A percentile compares a stretch with the other conserved stretches of the same genome.
phyloP scores from a whole-genome alignment of 2,113 vertebrate genomes.

The Plecturocebus donacophilus region DNA sequence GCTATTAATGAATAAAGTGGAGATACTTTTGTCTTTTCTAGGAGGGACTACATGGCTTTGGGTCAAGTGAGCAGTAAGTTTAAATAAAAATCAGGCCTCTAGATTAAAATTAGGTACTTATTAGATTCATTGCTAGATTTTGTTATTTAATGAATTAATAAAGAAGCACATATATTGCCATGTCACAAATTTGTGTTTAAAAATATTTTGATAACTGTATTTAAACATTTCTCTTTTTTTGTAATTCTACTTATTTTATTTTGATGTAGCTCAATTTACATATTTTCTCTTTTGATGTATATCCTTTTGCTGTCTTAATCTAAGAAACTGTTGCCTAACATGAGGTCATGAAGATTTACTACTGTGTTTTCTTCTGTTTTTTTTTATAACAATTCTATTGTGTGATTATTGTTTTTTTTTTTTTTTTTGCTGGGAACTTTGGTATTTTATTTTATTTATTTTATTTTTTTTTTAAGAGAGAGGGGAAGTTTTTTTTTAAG shows the following conservation, averaged over 20 bases:
- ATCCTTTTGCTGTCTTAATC: not conserved
- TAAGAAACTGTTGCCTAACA: not conserved
- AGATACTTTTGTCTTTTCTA: not conserved
- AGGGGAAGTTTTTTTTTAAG: too few relatives aligned
- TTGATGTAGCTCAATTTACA: not conserved
- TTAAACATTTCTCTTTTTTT: not conserved
- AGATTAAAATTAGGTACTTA: not conserved
- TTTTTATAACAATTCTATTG: too few relatives aligned
- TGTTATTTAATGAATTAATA: not conserved
- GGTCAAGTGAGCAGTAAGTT: not conserved
- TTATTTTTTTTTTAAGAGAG: too few relatives aligned
- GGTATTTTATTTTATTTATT: too few relatives aligned
- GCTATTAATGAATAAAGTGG: not conserved
- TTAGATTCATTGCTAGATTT: not conserved
- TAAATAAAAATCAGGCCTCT: not conserved
- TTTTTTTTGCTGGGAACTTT: too few relatives aligned
- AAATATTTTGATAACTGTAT: not conserved
- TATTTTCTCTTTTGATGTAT: not conserved
- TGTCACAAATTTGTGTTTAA: not conserved
- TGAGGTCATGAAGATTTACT: not conserved
- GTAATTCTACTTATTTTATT: not conserved
- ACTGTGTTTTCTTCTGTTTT: not conserved
- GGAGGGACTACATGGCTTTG: not conserved
- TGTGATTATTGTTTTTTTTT: too few relatives aligned
- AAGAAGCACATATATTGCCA: not conserved